Evolutionary conservation across 2,888 invertebrate genomes (phyloP).

Genomic region (Chymomyza amoena): DNA sequence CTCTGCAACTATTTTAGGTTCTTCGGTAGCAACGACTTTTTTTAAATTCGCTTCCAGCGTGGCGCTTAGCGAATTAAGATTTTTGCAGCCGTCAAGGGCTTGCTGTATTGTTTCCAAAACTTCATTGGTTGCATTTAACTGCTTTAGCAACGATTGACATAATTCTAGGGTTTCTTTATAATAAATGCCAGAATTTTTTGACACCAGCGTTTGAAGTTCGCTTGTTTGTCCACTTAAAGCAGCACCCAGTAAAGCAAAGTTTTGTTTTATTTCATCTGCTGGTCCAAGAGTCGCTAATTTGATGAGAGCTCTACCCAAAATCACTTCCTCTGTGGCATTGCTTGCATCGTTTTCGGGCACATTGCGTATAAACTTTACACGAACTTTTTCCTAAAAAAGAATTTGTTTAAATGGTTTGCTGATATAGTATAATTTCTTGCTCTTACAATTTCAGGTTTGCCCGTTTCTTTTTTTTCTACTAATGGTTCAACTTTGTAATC

Average conservation of each 20-base stretch:
- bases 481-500: constrained; percentile 63
- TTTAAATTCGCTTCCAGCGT: constrained; percentile 74
- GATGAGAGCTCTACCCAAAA: constrained; percentile 38
- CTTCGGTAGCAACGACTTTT: constrained; percentile 73
- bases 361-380: constrained; percentile 89
- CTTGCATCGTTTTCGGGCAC: constrained; percentile 95
- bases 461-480: constrained; percentile 75
- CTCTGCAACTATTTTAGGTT: constrained; percentile 61
- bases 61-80: constrained; percentile 52
- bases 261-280: constrained; percentile 79
- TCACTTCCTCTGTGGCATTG: constrained; percentile 80
- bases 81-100: constrained; percentile 45
- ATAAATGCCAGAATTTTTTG: constrained; percentile 5
- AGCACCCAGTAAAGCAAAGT: constrained; percentile 84
- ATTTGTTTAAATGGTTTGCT: too few species aligned
- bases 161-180: constrained; percentile 29
- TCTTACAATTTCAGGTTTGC: constrained; percentile 55
- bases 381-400: constrained; percentile 82
- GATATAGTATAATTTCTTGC: constrained; percentile 38
- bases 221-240: constrained; percentile 84
- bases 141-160: constrained; percentile 16
- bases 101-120: constrained; percentile 65
- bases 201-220: constrained; percentile 42
- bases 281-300: constrained; percentile 28
- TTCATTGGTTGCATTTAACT: constrained; percentile 16